A percentile compares a stretch with the other conserved stretches of the same genome.
Evolutionary conservation across 1,140 invertebrate genomes (phyloP).

Genomic region (Ruditapes philippinarum): DNA sequence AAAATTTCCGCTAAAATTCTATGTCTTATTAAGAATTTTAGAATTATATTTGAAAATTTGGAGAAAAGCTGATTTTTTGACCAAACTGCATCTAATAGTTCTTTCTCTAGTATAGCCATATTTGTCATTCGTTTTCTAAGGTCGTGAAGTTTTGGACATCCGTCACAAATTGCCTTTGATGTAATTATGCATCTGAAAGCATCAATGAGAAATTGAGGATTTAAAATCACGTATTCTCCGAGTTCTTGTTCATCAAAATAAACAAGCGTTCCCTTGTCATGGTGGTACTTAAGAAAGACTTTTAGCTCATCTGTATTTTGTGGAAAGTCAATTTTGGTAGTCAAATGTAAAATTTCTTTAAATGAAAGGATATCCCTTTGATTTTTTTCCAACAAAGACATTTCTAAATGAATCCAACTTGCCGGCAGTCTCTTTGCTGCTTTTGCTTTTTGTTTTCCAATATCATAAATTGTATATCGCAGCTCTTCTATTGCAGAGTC

Average conservation of each 20-base stretch:
- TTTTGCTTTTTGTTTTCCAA: not conserved
- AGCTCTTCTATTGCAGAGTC: not conserved
- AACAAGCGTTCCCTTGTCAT: not conserved
- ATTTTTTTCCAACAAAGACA: no score
- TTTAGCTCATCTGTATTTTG: not conserved
- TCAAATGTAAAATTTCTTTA: not conserved
- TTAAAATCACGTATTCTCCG: not conserved
- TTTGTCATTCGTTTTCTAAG: not conserved
- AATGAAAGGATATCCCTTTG: not conserved
- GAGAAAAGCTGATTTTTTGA: not conserved
- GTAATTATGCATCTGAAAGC: not conserved
- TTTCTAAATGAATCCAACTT: no score
- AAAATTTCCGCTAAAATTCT: not conserved
- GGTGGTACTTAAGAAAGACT: not conserved
- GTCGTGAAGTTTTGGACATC: not conserved
- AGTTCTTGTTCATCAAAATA: not conserved
- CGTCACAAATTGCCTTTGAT: not conserved
- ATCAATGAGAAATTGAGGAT: not conserved
- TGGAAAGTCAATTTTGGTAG: not conserved
- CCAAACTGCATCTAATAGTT: not conserved
- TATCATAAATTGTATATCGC: not conserved
- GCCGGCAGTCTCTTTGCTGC: no score
- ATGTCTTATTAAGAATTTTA: not conserved
- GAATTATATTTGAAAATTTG: not conserved
- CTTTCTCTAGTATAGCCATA: not conserved